These are phyloP conservation scores for Tachycineta bicolor DNA, from an alignment of 2,113 vertebrate species.

Conservation along the genomic window DNA sequence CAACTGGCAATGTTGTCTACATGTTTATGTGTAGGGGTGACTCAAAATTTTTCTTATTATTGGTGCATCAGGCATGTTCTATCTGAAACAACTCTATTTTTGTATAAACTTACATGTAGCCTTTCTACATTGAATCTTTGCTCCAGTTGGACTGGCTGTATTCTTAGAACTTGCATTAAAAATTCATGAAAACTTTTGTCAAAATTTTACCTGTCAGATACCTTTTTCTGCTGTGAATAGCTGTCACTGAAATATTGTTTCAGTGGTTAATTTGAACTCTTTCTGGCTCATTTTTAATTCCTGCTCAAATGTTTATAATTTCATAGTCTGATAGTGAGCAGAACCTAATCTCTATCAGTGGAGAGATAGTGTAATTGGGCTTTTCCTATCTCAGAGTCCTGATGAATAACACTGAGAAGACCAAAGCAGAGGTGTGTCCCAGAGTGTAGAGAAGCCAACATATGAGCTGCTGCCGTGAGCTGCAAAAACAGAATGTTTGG, in stretches of 20 bases:
- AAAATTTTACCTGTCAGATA: background rate
- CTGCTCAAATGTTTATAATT: background rate
- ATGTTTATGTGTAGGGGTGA: background rate
- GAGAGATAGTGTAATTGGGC: background rate
- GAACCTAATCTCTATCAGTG: background rate
- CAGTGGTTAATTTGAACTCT: background rate
- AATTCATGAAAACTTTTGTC: background rate
- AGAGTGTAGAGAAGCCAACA: background rate
- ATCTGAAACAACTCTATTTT: background rate
- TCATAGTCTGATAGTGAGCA: background rate
- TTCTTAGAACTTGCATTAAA: background rate
- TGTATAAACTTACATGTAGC: background rate
- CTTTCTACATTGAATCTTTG: background rate
- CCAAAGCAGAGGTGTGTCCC: background rate
- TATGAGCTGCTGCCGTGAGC: background rate
- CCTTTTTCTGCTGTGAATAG: background rate
- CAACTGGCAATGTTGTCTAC: background rate
- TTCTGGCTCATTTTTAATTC: constrained; percentile 9
- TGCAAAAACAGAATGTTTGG: background rate
- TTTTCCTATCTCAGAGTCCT: background rate
- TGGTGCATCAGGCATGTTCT: background rate
- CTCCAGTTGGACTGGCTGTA: background rate
- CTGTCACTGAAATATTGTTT: background rate
- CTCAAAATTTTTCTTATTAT: background rate
- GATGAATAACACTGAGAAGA: background rate